Conservation (phyloP, 2,888 invertebrate genomes). For the Camponotus fellah region DNA sequence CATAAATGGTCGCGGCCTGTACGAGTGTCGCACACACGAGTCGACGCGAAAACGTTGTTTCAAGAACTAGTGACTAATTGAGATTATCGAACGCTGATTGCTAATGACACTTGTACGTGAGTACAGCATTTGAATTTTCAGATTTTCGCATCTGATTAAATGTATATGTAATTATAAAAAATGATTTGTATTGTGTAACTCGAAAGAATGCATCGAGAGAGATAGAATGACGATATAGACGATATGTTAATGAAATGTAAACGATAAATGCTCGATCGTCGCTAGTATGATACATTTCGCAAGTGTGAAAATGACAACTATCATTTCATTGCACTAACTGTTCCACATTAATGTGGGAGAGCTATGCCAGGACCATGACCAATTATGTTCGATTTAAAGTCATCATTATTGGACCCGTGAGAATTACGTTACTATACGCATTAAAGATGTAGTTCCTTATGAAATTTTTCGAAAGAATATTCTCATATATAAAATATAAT, state of each 20-base stretch:
- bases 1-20: conserved; percentile 81
- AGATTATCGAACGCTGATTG: conserved; percentile 23
- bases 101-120: not conserved
- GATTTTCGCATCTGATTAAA: not conserved
- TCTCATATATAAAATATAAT: not conserved
- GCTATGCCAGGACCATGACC: conserved; percentile 60
- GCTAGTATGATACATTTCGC: conserved; percentile 32
- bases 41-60: conserved; percentile 61
- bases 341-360: conserved; percentile 72
- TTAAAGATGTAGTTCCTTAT: not conserved
- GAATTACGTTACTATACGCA: conserved; percentile 53
- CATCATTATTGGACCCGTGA: conserved; percentile 61
- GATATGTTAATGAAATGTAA: conserved; percentile 62
- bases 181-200: not conserved
- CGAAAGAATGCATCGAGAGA: not conserved
- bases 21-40: conserved; percentile 47
- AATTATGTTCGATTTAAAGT: conserved; percentile 70
- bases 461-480: not conserved
- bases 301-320: conserved; percentile 56
- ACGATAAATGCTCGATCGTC: not conserved
- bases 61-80: conserved; percentile 64
- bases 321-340: conserved; percentile 42
- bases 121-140: conserved; percentile 9
- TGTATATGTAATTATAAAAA: not conserved
- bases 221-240: not conserved